These are phyloP conservation scores for Hippocampus kuda DNA, from an alignment of 2,797 vertebrate genomes.

Conservation along the genomic window DNA sequence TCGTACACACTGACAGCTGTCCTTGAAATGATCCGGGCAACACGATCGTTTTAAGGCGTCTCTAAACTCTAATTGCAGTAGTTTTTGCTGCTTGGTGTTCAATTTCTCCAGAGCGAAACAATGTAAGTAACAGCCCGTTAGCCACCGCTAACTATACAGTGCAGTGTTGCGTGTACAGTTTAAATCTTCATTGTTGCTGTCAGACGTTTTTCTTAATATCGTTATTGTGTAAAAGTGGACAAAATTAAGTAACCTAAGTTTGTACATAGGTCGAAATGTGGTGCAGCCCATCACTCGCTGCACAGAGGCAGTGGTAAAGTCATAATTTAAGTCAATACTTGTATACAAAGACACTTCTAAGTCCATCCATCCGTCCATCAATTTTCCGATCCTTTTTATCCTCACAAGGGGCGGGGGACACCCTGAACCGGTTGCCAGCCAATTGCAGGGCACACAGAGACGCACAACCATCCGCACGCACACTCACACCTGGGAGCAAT, in stretches of 20 bases:
- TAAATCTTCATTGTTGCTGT: neutral
- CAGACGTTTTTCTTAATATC: neutral
- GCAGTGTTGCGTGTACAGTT: neutral
- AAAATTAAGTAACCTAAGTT: neutral
- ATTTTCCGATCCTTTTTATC: no score
- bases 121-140: neutral
- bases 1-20: neutral
- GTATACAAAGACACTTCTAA: no score
- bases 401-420: no score
- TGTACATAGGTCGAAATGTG: neutral
- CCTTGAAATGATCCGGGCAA: slow-evolving; percentile 30
- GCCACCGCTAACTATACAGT: neutral
- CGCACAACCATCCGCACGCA: no score
- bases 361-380: no score
- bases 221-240: neutral
- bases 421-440: no score
- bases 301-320: neutral
- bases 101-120: neutral
- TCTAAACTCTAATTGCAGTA: fast-evolving
- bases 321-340: no score
- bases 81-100: neutral
- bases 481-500: no score
- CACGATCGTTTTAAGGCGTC: slow-evolving; percentile 19
- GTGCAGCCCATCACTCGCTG: neutral
- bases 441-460: no score